Conservation (phyloP, 2,113 vertebrate genomes). For the Columba livia region DNA sequence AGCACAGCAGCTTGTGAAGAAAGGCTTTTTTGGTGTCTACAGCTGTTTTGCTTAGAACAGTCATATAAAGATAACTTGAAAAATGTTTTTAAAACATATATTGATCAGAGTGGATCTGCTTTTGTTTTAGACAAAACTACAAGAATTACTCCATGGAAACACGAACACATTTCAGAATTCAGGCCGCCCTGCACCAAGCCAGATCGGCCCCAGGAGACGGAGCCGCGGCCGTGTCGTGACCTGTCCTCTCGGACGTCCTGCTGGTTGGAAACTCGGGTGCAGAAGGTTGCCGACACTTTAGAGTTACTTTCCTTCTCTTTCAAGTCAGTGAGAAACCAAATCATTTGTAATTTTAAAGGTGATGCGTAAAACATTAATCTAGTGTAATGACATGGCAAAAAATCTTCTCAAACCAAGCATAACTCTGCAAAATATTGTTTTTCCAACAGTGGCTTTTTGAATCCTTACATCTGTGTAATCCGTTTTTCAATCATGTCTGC, state of each 20-base stretch:
- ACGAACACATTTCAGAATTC: conserved; percentile 96
- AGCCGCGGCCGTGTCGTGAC: conserved; percentile 56
- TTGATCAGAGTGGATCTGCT: conserved; percentile 42
- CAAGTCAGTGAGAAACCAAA: conserved; percentile 44
- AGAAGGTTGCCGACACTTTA: conserved; percentile 35
- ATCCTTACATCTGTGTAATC: neutral
- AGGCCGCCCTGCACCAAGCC: conserved; percentile 92
- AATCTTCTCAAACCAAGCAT: neutral
- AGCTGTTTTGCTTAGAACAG: neutral
- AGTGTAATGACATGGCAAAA: neutral
- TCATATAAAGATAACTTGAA: neutral
- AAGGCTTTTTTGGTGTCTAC: neutral
- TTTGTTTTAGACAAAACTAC: conserved; percentile 90
- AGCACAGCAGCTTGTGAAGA: conserved; percentile 22
- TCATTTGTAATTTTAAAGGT: conserved; percentile 21
- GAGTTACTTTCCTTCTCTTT: conserved; percentile 37
- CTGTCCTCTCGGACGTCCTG: conserved; percentile 39
- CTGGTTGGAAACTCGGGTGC: conserved; percentile 37
- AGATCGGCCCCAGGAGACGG: conserved; percentile 78
- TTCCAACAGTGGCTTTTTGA: conserved; percentile 26
- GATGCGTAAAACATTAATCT: conserved; percentile 17
- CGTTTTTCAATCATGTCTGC: neutral
- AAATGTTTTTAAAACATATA: neutral
- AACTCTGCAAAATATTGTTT: neutral
- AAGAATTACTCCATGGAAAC: conserved; percentile 99